Conservation (phyloP, 1,140 invertebrate species). For the Coptotermes formosanus region DNA sequence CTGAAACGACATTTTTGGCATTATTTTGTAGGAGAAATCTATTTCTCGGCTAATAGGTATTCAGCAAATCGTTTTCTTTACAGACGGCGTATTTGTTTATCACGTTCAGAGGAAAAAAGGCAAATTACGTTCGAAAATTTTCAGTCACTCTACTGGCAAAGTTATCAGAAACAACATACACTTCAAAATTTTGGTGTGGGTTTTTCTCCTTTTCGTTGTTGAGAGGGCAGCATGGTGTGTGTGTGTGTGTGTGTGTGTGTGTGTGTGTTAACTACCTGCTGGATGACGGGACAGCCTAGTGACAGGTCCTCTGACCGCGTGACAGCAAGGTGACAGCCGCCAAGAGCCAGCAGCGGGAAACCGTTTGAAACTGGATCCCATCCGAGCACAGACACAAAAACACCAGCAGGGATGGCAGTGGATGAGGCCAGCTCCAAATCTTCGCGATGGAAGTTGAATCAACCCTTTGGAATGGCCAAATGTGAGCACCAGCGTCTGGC, state of each 20-base stretch:
- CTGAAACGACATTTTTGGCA: too few relatives aligned
- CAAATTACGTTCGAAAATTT: neutral
- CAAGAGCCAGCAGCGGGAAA: neutral
- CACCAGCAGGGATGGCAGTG: neutral
- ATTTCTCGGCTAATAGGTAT: neutral
- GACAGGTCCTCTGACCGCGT: neutral
- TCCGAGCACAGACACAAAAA: neutral
- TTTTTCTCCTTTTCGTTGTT: too few relatives aligned
- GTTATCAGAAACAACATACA: neutral
- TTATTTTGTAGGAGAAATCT: too few relatives aligned
- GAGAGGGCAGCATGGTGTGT: neutral
- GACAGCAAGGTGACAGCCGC: conserved; percentile 5
- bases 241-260: neutral
- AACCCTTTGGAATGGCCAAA: neutral
- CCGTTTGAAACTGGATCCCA: conserved; percentile 7
- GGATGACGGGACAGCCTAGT: neutral
- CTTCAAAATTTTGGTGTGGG: neutral
- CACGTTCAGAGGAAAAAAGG: neutral
- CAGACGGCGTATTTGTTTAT: neutral
- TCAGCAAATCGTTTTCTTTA: neutral
- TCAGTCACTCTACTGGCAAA: neutral
- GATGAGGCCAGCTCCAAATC: neutral
- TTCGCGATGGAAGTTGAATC: neutral
- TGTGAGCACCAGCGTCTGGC: too few relatives aligned
- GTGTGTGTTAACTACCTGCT: neutral